Percentiles rank a stretch among this genome's conserved stretches.
Evolutionary conservation across 2,888 invertebrate genomes (phyloP).

Genomic region (Periphyllus acericola): DNA sequence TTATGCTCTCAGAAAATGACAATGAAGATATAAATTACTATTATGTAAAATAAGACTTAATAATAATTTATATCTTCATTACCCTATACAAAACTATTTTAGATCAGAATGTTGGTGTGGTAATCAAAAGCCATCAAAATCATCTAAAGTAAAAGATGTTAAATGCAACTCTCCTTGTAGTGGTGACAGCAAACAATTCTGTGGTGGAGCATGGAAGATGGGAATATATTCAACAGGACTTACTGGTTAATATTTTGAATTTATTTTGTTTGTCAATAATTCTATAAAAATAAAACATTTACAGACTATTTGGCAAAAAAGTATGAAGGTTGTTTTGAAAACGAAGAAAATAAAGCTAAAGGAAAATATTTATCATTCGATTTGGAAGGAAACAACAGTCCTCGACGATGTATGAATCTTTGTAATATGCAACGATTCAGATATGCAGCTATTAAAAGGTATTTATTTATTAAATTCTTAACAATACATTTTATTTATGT

Average conservation of each 20-base stretch:
- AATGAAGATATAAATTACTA: too few relatives aligned
- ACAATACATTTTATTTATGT: not conserved
- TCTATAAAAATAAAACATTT: not conserved
- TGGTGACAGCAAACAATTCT: slow-evolving; percentile 63
- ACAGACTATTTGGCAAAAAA: slow-evolving; percentile 41
- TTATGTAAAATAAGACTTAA: too few relatives aligned
- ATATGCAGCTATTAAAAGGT: slow-evolving; percentile 52
- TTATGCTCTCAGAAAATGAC: not conserved
- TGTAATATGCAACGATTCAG: slow-evolving; percentile 43
- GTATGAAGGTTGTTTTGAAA: slow-evolving; percentile 53
- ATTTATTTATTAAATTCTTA: not conserved
- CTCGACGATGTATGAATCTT: slow-evolving; percentile 57
- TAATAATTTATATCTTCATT: not conserved
- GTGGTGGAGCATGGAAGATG: slow-evolving; percentile 65
- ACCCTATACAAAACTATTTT: not conserved
- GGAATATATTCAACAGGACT: slow-evolving; percentile 64
- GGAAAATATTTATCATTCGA: slow-evolving; percentile 25
- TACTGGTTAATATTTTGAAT: slow-evolving; percentile 49
- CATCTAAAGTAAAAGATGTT: slow-evolving; percentile 57
- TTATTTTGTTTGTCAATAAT: not conserved
- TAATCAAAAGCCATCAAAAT: slow-evolving; percentile 53
- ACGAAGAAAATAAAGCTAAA: slow-evolving; percentile 33
- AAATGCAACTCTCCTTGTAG: slow-evolving; percentile 64
- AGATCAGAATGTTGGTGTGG: slow-evolving; percentile 61
- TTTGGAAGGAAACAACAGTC: slow-evolving; percentile 50